phyloP scores from a whole-genome alignment of 1,140 invertebrate species.

The Ditylenchus dipsaci region DNA sequence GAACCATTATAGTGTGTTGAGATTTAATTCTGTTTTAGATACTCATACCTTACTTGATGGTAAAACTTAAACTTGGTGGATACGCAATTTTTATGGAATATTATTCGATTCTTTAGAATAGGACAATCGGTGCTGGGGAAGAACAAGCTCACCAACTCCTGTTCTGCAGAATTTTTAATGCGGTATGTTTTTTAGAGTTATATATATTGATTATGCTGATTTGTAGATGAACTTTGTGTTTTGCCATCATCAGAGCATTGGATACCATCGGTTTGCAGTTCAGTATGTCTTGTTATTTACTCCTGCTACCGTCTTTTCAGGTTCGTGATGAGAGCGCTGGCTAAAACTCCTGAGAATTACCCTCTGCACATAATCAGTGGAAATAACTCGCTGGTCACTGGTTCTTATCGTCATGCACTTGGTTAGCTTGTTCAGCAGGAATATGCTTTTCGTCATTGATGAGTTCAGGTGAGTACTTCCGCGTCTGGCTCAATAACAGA shows the following conservation, averaged over 20 bases:
- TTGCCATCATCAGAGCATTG: constrained; percentile 51
- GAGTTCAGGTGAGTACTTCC: constrained; percentile 45
- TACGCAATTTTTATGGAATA: too few relatives aligned
- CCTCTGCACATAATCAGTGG: constrained; percentile 53
- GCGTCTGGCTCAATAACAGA: constrained; percentile 43
- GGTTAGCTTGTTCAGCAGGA: constrained; percentile 16
- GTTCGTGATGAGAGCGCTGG: constrained; percentile 46
- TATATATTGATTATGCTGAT: too few relatives aligned
- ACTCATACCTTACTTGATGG: too few relatives aligned
- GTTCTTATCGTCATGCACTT: constrained; percentile 56
- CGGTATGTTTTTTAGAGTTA: constrained; percentile 1
- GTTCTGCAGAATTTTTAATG: constrained; percentile 42
- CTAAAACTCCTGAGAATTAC: constrained; percentile 42
- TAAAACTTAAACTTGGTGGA: too few relatives aligned
- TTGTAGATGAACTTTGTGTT: constrained; percentile 52
- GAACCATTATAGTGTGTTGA: constrained; percentile 6
- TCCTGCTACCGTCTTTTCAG: too few relatives aligned
- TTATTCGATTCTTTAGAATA: too few relatives aligned
- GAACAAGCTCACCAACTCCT: neutral
- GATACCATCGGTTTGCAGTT: constrained; percentile 50
- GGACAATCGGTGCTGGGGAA: too few relatives aligned
- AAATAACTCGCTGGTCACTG: constrained; percentile 56
- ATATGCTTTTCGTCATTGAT: constrained; percentile 5
- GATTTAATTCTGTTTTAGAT: too few relatives aligned
- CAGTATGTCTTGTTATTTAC: neutral